Percentiles rank a stretch among this genome's conserved stretches.
These are phyloP conservation scores for Chalcosyrphus nemorum DNA, from an alignment of 2,888 invertebrate species.

Conservation along the genomic window DNA sequence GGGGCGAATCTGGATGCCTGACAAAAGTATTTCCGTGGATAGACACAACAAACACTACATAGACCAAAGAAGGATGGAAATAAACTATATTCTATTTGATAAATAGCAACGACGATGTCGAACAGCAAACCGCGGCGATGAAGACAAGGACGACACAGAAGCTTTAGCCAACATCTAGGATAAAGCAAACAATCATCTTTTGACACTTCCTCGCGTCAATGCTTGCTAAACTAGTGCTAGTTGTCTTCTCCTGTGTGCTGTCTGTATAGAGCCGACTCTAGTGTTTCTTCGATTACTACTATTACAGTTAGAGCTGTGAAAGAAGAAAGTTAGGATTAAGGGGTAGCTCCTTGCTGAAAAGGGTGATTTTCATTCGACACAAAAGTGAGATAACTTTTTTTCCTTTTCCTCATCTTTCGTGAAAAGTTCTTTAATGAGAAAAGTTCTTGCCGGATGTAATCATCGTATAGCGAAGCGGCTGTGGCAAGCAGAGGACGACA, in stretches of 20 bases:
- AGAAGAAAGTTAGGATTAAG: not conserved
- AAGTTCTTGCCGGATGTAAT: conserved; percentile 70
- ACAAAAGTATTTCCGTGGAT: conserved; percentile 34
- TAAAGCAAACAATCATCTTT: conserved; percentile 65
- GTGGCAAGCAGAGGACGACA: conserved; percentile 25
- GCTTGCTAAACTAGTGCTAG: conserved; percentile 46
- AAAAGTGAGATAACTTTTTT: conserved; percentile 51
- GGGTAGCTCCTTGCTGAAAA: conserved; percentile 14
- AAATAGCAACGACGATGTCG: conserved; percentile 44
- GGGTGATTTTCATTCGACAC: conserved; percentile 52
- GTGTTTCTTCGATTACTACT: conserved; percentile 54
- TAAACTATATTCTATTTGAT: conserved; percentile 44
- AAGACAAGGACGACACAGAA: conserved; percentile 24
- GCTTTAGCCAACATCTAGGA: conserved; percentile 28
- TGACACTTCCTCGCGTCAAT: conserved; percentile 61
- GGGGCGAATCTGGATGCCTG: conserved; percentile 36
- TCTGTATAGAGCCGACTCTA: conserved; percentile 4
- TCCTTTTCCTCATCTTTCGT: conserved; percentile 44
- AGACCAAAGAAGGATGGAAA: conserved; percentile 17
- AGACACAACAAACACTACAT: conserved; percentile 25
- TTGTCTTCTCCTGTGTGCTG: conserved; percentile 4
- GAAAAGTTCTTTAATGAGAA: conserved; percentile 69
- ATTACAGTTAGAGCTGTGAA: conserved; percentile 31
- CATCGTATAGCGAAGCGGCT: conserved; percentile 42
- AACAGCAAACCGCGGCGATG: conserved; percentile 13